A percentile compares a stretch with the other conserved stretches of the same genome.
Conservation (phyloP, 2,888 invertebrate species). For the Tenthredo amoena region DNA sequence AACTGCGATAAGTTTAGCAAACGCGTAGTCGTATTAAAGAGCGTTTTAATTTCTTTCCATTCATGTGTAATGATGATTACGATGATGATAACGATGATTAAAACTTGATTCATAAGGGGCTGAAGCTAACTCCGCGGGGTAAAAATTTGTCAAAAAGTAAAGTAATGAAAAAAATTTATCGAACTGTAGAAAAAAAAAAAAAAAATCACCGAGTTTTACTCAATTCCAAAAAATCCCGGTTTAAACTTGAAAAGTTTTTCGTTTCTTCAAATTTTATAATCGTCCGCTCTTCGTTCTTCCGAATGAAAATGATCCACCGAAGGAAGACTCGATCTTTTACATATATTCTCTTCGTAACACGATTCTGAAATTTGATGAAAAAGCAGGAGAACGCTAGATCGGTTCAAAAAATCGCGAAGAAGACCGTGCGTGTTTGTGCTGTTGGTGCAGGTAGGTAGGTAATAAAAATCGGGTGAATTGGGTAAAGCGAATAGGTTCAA, state of each 20-base stretch:
- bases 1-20: neutral
- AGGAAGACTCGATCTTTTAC: too few species aligned
- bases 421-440: neutral
- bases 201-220: too few species aligned
- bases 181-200: too few species aligned
- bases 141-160: neutral
- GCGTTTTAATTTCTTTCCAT: neutral
- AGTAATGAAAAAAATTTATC: neutral
- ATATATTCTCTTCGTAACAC: too few species aligned
- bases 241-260: too few species aligned
- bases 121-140: neutral
- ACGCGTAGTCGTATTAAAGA: neutral
- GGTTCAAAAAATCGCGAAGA: neutral
- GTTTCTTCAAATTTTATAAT: too few species aligned
- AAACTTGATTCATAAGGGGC: neutral
- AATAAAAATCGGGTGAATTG: constrained; percentile 66
- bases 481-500: constrained; percentile 57
- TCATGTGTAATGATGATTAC: neutral
- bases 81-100: neutral
- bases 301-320: too few species aligned
- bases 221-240: too few species aligned
- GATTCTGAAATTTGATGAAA: too few species aligned
- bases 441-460: neutral
- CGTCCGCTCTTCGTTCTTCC: too few species aligned
- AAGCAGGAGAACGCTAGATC: too few species aligned